phyloP scores from a whole-genome alignment of 2,113 vertebrate species.

The Mus pahari region DNA sequence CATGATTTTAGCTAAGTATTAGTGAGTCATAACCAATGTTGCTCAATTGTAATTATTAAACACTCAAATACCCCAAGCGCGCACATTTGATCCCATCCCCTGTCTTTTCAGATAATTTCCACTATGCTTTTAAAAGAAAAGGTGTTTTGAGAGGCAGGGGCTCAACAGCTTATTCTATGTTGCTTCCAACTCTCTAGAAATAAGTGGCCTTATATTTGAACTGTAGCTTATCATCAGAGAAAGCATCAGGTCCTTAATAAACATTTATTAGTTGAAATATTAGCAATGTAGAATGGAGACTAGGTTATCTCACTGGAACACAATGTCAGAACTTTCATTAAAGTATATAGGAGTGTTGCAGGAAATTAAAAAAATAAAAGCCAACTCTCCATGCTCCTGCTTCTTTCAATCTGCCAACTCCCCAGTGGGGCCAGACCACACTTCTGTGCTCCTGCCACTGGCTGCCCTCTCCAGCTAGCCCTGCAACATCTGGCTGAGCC shows the following conservation, averaged over 20 bases:
- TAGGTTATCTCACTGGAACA: background rate
- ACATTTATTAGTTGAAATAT: conserved; percentile 3
- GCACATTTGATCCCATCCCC: background rate
- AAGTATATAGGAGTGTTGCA: background rate
- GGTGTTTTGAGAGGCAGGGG: background rate
- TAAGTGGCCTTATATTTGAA: background rate
- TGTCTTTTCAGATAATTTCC: conserved; percentile 13
- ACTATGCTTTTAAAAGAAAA: background rate
- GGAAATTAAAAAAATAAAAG: too few relatives aligned
- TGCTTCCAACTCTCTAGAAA: conserved; percentile 6
- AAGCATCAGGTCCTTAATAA: background rate
- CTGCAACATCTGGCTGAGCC: too few relatives aligned
- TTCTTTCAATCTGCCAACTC: too few relatives aligned
- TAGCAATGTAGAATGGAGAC: background rate
- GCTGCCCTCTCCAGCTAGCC: too few relatives aligned
- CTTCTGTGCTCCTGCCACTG: too few relatives aligned
- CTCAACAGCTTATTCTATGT: background rate
- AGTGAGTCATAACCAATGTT: background rate
- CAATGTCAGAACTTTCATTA: conserved; percentile 14
- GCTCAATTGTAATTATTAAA: background rate
- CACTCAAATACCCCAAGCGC: background rate
- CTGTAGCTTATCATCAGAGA: background rate
- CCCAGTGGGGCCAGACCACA: too few relatives aligned
- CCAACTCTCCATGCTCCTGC: too few relatives aligned
- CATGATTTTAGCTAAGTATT: background rate